phyloP scores from a whole-genome alignment of 2,113 vertebrate genomes.

The Grammomys dolichurus region DNA sequence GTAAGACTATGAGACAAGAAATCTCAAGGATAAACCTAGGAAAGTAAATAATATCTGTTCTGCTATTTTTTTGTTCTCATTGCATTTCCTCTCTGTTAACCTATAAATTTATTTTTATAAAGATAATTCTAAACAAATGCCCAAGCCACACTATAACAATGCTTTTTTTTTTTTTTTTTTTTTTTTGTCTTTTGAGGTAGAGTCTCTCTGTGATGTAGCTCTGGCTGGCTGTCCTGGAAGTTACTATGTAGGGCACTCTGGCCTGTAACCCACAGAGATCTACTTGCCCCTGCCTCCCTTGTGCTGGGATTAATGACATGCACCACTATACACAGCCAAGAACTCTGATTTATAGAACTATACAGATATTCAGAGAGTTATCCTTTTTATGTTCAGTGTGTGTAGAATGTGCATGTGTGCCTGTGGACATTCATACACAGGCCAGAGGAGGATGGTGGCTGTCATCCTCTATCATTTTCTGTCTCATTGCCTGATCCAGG shows the following conservation, averaged over 20 bases:
- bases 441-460: neutral
- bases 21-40: neutral
- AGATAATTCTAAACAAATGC: slow-evolving; percentile 8
- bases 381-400: neutral
- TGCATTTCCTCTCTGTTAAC: neutral
- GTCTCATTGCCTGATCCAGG: neutral
- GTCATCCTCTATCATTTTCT: neutral
- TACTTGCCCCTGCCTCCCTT: neutral
- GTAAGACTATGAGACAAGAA: neutral
- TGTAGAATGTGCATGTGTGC: neutral
- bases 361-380: neutral
- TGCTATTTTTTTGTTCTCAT: neutral
- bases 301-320: neutral
- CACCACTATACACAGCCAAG: neutral
- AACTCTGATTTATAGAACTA: neutral
- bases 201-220: neutral
- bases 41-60: neutral
- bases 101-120: neutral
- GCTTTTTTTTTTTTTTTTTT: too few relatives aligned
- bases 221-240: neutral
- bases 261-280: neutral
- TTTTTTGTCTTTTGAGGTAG: neutral
- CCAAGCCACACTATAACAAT: neutral
- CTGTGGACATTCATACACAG: neutral
- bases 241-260: neutral